phyloP scores from a whole-genome alignment of 2,797 vertebrate genomes.

The Euthynnus affinis region DNA sequence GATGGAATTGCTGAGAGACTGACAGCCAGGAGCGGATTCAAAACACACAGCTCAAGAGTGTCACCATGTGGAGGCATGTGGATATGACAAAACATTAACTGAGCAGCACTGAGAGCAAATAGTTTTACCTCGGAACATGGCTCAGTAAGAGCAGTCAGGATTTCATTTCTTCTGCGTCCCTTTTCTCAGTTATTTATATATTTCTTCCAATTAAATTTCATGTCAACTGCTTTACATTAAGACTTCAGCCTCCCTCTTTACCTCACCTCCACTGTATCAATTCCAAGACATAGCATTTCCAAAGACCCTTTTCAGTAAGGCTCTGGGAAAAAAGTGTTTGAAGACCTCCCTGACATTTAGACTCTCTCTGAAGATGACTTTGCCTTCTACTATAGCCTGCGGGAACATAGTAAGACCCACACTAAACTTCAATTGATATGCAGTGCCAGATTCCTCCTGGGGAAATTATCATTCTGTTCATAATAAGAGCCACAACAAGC shows the following conservation, averaged over 20 bases:
- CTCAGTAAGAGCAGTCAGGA: constrained; percentile 24
- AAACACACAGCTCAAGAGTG: constrained; percentile 83
- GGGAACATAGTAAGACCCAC: constrained; percentile 86
- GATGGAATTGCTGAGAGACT: constrained; percentile 76
- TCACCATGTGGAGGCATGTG: constrained; percentile 79
- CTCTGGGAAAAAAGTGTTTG: constrained; percentile 78
- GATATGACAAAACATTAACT: constrained; percentile 39
- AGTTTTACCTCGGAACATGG: constrained; percentile 25
- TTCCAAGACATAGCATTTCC: constrained; percentile 75
- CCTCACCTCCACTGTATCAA: constrained; percentile 64
- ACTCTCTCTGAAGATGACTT: constrained; percentile 87
- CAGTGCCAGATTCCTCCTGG: constrained; percentile 80
- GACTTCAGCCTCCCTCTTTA: constrained; percentile 49
- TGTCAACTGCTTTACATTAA: constrained; percentile 60
- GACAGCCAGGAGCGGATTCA: constrained; percentile 35
- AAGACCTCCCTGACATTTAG: constrained; percentile 87
- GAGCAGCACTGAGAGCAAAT: constrained; percentile 24
- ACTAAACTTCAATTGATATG: constrained; percentile 86
- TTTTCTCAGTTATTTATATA: constrained; percentile 27
- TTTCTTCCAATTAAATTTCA: constrained; percentile 57
- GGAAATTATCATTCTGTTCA: constrained; percentile 86
- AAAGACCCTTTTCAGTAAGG: constrained; percentile 74
- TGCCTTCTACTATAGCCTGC: constrained; percentile 86
- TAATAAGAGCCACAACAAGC: constrained; percentile 86
- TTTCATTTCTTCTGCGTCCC: constrained; percentile 44